A percentile compares a stretch with the other conserved stretches of the same genome.
phyloP scores from a whole-genome alignment of 2,113 vertebrate genomes.

The Onychostruthus taczanowskii region DNA sequence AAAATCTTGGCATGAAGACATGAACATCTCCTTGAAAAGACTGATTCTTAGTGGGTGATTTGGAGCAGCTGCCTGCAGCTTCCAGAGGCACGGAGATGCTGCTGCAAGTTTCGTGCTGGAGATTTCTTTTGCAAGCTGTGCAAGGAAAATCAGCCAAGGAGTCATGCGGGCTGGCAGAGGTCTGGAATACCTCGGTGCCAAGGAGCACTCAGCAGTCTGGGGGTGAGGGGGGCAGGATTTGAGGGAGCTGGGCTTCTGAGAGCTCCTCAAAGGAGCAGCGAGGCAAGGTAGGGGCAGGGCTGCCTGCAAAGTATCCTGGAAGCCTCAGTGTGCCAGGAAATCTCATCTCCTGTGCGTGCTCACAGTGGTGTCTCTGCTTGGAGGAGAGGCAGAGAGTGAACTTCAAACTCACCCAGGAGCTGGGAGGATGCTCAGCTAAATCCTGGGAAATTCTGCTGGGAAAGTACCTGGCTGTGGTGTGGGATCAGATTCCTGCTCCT shows the following conservation, averaged over 20 bases:
- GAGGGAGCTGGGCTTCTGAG: not conserved
- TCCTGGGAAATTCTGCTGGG: not conserved
- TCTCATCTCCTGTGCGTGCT: not conserved
- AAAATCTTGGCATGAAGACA: not conserved
- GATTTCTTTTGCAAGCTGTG: conserved; percentile 22
- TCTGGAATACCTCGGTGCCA: not conserved
- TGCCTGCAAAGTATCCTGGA: not conserved
- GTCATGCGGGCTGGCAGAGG: conserved; percentile 4
- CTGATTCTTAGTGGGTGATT: fast-evolving
- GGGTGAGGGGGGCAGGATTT: not conserved
- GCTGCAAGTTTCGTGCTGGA: conserved; percentile 24
- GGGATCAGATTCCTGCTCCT: not conserved
- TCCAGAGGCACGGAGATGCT: not conserved
- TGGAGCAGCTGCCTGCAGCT: not conserved
- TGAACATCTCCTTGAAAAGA: too few relatives aligned
- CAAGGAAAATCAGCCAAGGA: not conserved
- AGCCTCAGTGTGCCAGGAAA: not conserved
- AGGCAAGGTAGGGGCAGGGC: not conserved
- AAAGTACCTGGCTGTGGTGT: fast-evolving
- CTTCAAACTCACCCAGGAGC: not conserved
- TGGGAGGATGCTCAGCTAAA: not conserved
- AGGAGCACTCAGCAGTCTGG: not conserved
- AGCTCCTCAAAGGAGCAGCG: not conserved
- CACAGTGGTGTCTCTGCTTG: not conserved
- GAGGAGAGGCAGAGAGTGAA: not conserved